A percentile compares a stretch with the other conserved stretches of the same genome.
Evolutionary conservation across 1,140 invertebrate species (phyloP).

Genomic region (Tetranychus urticae): DNA sequence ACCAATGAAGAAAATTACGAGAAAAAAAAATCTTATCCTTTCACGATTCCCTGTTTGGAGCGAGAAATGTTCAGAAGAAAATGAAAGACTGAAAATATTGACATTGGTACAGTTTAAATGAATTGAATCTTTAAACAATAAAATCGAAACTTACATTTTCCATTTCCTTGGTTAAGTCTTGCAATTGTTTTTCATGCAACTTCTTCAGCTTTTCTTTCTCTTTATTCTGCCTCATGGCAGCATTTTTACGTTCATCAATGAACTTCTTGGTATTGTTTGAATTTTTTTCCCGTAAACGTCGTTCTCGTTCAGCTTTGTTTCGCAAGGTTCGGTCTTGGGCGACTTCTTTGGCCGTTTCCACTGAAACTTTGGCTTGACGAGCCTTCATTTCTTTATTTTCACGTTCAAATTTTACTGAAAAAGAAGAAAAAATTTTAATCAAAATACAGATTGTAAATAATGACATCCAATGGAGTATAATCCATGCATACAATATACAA

Average conservation of each 20-base stretch:
- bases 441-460: too few relatives aligned
- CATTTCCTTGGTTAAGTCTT: conserved; percentile 13
- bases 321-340: conserved; percentile 85
- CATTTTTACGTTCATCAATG: conserved; percentile 73
- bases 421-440: neutral
- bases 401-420: conserved; percentile 37
- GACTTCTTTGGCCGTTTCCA: conserved; percentile 87
- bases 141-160: conserved; percentile 6
- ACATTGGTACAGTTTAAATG: too few relatives aligned
- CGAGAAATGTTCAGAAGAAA: too few relatives aligned
- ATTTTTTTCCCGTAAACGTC: conserved; percentile 67
- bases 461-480: too few relatives aligned
- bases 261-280: conserved; percentile 98
- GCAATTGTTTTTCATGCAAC: conserved; percentile 65
- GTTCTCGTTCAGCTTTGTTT: conserved; percentile 88
- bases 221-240: conserved; percentile 67
- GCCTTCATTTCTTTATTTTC: conserved; percentile 91
- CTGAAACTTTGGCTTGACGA: conserved; percentile 78
- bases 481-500: too few relatives aligned
- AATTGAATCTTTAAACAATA: neutral
- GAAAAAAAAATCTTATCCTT: too few relatives aligned
- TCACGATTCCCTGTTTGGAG: too few relatives aligned
- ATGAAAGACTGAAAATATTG: too few relatives aligned
- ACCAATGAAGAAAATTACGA: too few relatives aligned
- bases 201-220: conserved; percentile 82